Evolutionary conservation across 64 coral and sea anemone species (phyloP).

Genomic region (Porites lutea): DNA sequence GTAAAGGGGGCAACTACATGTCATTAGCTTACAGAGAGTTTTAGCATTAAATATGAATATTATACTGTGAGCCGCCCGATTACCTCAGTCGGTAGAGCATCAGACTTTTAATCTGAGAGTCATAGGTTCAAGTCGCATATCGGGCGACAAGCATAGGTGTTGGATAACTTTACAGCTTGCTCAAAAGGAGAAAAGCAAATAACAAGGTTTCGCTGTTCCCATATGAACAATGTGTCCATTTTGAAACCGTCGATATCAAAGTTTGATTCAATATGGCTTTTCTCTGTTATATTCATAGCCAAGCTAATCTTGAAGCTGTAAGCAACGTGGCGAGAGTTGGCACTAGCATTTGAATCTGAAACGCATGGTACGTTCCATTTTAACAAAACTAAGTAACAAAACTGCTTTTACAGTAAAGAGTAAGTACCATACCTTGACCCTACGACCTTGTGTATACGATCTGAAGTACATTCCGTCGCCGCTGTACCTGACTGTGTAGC

Average conservation of each 20-base stretch:
- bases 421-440: conserved; percentile 38
- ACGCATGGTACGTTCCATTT: background rate
- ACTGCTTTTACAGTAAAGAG: background rate
- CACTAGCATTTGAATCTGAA: background rate
- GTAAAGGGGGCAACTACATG: too few species aligned
- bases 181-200: too few species aligned
- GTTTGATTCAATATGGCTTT: too few species aligned
- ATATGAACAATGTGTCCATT: too few species aligned
- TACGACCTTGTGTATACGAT: conserved; percentile 60
- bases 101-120: background rate
- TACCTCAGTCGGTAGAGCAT: background rate
- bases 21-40: too few species aligned
- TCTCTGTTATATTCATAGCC: too few species aligned
- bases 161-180: too few species aligned
- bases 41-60: too few species aligned
- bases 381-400: background rate
- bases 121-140: background rate
- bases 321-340: too few species aligned
- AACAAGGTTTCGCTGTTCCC: too few species aligned
- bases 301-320: too few species aligned
- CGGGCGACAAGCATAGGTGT: background rate
- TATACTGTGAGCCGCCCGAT: background rate
- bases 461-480: conserved; percentile 70
- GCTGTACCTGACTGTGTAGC: conserved; percentile 66
- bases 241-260: too few species aligned